Base-by-base conservation (phyloP, 92 coral and sea anemone species). In the Galaxea fascicularis region DNA sequence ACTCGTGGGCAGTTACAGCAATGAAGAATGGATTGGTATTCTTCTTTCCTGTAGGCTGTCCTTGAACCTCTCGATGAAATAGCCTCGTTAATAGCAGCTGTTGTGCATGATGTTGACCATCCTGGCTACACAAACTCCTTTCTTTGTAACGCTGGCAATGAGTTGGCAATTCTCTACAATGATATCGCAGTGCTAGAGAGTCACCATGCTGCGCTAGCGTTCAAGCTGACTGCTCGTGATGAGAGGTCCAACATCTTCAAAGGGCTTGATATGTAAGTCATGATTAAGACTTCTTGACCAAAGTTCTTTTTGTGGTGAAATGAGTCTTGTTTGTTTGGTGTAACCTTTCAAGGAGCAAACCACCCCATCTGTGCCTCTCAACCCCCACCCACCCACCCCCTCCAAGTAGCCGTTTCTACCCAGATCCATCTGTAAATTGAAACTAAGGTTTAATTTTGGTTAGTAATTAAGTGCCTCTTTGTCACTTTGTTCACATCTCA, bases 71-170 rank as follows among this genome's bases (percentile, higher is more conserved):
- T 94, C 70, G 99, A 97, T 76, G 99, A 94, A 84, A 94, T 95
- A 47, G 99, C 99, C 3, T 93, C 99, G 0, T 87, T 97, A 44
- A 97, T 97, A 84, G 99, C 99, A 29, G 99, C 99, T 18, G 95
- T 91, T 29, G 99, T 97, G 11, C 99, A 97, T 73, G 99, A 97
- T 72, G 98, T 97, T 25, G 99, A 97, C 84, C 99, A 97, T 89
- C 99, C 99, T 25, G 99, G 99, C 4, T 97, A 95, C 77, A 97
- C 99, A 1, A 97, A 97, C 93, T 97, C 99, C n/a, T 97, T 97
- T 79, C 98, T 97, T 22, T 97, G 99, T 68, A 97, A 97, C 90
- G 98, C 95, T 9, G 96, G 97, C 14, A 94, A 90, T 31, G 93
- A 93, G 77, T 92, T 97, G 44, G 99, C 99, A 21, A 91, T 97